Base-by-base conservation (phyloP, 2,797 vertebrate species). In the Mycteria americana region DNA sequence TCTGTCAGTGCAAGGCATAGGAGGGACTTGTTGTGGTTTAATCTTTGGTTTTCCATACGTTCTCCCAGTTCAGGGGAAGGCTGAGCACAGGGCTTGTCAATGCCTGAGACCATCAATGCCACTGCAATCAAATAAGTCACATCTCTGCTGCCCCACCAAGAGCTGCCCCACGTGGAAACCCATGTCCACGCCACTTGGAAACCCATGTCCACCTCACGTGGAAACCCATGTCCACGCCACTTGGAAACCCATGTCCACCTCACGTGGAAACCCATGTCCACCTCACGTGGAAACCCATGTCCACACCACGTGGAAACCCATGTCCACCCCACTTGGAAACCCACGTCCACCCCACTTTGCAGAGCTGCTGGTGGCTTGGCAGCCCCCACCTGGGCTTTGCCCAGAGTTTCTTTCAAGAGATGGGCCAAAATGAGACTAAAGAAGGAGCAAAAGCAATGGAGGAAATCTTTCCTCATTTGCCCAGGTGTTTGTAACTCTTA, bases 61-160 rank as follows among this genome's bases (percentile, higher is more conserved):
- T 82, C 56, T 64, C 30, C 45, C 35, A 22, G 27, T 39, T 13
- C 0, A 0, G 28, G 31, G 31, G 9, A 37, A 18, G 15, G 45
- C 25, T 57, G 78, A 50, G 56, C 4, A 0, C 21, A 18, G 46
- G 43, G 19, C 39, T 37, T 22, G 10, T 21, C 72, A 33, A 27
- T 60, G 56, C 11, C 35, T 0, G 0, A 16, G 67, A 31, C 18
- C 1, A 0, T n/a, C 63, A 35, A 15, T 45, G 56, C 12, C 68
- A 23, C 43, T 6, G 0, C 1, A 1, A 33, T n/a, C 45, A 16
- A 13, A 64, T 25, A 7, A 8, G 64, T 39, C 48, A 16, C 43
- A 63, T 27, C 69, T 37, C 51, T 67, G 43, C 48, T 77, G 33
- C 23, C 30, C 54, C 46, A 23, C 18, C 37, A 28, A 59, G 33